These are phyloP conservation scores for Pristionchus fissidentatus DNA, from an alignment of 2,888 invertebrate species.

Conservation along the genomic window DNA sequence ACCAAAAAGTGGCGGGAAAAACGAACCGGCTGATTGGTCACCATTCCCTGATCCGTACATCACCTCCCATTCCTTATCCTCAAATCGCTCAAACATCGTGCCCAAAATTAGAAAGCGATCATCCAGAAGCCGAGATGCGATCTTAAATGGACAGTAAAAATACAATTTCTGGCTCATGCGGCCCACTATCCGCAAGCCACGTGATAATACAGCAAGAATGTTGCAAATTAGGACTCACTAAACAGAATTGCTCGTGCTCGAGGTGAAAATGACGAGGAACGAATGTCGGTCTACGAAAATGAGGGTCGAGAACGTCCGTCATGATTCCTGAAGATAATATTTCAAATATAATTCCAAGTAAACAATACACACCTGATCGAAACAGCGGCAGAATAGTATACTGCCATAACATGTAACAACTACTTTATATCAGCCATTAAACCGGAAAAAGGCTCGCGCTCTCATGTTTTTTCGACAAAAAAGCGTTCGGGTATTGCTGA, in stretches of 20 bases:
- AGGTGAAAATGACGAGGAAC: neutral
- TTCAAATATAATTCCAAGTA: no score
- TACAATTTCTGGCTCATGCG: no score
- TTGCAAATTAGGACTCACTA: no score
- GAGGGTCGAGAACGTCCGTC: neutral
- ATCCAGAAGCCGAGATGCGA: constrained; percentile 5
- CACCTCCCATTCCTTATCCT: neutral
- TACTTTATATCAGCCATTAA: no score
- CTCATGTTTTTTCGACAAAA: neutral
- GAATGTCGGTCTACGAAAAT: neutral
- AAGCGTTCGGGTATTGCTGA: neutral
- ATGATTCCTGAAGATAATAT: neutral
- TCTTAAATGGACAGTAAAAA: neutral
- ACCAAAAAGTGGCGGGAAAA: no score
- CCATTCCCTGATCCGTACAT: neutral
- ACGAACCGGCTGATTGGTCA: neutral
- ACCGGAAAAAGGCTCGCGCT: no score
- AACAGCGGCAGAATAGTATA: no score
- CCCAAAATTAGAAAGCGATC: constrained; percentile 1
- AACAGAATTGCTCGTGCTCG: neutral
- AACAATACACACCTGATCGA: no score
- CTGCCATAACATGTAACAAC: no score
- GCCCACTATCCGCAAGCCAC: no score
- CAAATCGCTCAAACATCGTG: neutral
- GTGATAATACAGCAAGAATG: no score